phyloP scores from a whole-genome alignment of 2,888 invertebrate genomes.

The Yponomeuta sedellus region DNA sequence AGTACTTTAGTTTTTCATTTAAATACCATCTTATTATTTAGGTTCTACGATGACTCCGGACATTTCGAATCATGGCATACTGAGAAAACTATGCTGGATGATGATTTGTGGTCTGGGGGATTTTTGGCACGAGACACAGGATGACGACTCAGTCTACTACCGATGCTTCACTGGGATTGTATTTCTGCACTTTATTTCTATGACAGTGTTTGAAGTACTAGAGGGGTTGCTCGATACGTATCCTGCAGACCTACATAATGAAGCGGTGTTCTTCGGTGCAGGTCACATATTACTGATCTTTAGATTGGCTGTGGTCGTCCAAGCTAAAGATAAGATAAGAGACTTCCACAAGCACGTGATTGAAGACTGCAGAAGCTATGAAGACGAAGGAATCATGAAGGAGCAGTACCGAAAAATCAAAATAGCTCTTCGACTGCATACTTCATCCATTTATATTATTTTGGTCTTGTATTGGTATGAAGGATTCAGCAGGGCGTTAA shows the following conservation, averaged over 20 bases:
- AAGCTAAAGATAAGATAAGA: conserved; percentile 8
- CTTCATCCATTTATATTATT: not conserved
- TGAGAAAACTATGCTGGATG: conserved; percentile 10
- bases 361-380: not conserved
- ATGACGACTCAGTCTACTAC: not conserved
- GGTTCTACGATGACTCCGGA: not conserved
- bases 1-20: not conserved
- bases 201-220: not conserved
- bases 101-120: conserved; percentile 10
- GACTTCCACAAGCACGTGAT: not conserved
- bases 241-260: conserved; percentile 18
- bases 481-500: not conserved
- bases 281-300: conserved; percentile 11
- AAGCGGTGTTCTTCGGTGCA: conserved; percentile 7
- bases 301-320: not conserved
- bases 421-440: not conserved
- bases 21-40: not conserved
- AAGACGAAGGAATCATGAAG: not conserved
- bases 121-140: conserved; percentile 15
- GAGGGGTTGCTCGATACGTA: conserved; percentile 10
- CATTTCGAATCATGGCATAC: conserved; percentile 5
- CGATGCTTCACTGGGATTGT: not conserved
- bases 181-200: not conserved
- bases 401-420: conserved; percentile 7
- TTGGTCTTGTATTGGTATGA: not conserved